phyloP scores from a whole-genome alignment of 2,113 vertebrate species.

The Protomyctophum bolini region DNA sequence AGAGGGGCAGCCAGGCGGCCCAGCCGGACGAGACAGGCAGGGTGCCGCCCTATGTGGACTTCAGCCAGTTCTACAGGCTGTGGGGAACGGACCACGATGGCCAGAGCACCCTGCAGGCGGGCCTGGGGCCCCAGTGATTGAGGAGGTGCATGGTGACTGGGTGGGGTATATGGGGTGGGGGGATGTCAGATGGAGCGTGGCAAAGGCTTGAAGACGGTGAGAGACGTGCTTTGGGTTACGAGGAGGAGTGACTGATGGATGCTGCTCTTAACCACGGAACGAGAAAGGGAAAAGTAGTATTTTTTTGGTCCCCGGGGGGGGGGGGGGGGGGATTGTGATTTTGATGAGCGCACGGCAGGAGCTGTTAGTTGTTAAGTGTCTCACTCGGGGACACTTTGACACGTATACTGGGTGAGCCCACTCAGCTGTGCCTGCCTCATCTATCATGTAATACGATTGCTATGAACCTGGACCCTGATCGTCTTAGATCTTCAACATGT shows the following conservation, averaged over 20 bases:
- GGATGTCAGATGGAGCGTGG: neutral
- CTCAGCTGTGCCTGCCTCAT: too few relatives aligned
- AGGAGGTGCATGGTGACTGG: neutral
- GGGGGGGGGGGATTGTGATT: too few relatives aligned
- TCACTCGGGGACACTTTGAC: too few relatives aligned
- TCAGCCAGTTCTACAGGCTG: conserved; percentile 92
- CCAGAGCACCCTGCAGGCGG: conserved; percentile 61
- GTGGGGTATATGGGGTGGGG: neutral
- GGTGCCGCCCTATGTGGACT: conserved; percentile 96
- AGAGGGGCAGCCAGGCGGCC: conserved; percentile 87
- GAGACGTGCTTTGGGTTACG: conserved; percentile 22
- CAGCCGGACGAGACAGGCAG: conserved; percentile 94
- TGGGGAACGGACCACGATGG: conserved; percentile 92
- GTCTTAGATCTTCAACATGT: neutral
- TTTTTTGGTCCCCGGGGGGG: too few relatives aligned
- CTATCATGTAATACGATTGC: too few relatives aligned
- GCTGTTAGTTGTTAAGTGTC: too few relatives aligned
- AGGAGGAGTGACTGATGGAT: neutral
- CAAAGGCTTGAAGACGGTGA: conserved; percentile 2
- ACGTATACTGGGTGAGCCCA: too few relatives aligned
- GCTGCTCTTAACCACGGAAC: neutral
- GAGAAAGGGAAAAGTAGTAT: too few relatives aligned
- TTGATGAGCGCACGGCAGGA: too few relatives aligned
- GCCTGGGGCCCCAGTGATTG: conserved; percentile 63
- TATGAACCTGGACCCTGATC: neutral